phyloP scores from a whole-genome alignment of 2,113 vertebrate genomes.

The Sitta europaea region DNA sequence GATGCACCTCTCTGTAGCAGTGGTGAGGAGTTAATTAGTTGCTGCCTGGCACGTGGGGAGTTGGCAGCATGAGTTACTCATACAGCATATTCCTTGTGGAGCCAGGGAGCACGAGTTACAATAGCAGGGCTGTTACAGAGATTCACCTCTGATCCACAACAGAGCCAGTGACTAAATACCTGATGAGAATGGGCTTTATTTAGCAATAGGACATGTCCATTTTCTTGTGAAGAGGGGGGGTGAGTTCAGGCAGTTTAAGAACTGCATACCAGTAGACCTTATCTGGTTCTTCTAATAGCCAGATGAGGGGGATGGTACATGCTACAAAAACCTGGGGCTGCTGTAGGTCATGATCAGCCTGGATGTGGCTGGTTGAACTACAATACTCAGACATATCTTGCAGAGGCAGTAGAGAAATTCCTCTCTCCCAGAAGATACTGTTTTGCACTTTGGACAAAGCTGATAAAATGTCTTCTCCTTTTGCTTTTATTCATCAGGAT shows the following conservation, averaged over 20 bases:
- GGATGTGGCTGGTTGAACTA: not conserved
- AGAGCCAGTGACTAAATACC: not conserved
- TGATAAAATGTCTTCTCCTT: not conserved
- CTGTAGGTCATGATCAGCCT: not conserved
- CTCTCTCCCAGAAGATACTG: not conserved
- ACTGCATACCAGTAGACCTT: conserved; percentile 62
- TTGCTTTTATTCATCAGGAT: conserved; percentile 75
- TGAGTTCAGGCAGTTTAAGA: not conserved
- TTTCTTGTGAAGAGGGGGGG: not conserved
- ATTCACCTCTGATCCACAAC: not conserved
- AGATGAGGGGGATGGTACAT: conserved; percentile 52
- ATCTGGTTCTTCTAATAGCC: not conserved
- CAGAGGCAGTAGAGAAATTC: not conserved
- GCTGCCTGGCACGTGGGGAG: not conserved
- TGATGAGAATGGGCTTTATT: not conserved
- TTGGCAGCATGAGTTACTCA: not conserved
- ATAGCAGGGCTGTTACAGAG: not conserved
- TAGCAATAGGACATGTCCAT: accelerated
- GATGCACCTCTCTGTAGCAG: accelerated
- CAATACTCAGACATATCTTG: not conserved
- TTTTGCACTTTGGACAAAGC: not conserved
- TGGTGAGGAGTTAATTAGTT: not conserved
- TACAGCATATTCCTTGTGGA: accelerated
- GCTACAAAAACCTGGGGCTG: conserved; percentile 27
- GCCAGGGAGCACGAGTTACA: accelerated